Evolutionary conservation across 2,797 vertebrate genomes (phyloP).

Genomic region (Mareca penelope): DNA sequence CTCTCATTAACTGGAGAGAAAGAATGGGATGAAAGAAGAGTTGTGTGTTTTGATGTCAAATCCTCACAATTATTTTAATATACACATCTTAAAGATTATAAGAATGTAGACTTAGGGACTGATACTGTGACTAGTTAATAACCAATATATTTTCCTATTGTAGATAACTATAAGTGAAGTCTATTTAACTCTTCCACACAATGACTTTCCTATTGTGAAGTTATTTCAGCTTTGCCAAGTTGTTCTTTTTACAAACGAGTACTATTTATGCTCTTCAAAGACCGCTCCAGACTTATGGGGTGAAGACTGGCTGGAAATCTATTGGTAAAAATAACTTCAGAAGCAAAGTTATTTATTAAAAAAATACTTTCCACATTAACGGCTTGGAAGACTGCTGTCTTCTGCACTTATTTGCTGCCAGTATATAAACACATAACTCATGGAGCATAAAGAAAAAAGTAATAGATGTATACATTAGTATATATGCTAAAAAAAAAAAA

Average conservation of each 20-base stretch:
- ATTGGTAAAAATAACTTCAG: constrained; percentile 24
- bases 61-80: background rate
- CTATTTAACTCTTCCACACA: background rate
- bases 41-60: background rate
- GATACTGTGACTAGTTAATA: background rate
- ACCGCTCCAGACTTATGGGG: background rate
- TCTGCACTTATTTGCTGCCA: background rate
- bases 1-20: constrained; percentile 18
- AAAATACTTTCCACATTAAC: background rate
- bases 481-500: background rate
- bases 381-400: background rate
- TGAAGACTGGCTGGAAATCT: constrained; percentile 3
- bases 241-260: background rate
- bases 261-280: background rate
- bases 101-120: background rate
- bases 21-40: constrained; percentile 3
- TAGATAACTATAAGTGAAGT: background rate
- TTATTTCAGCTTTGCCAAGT: constrained; percentile 6
- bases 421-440: background rate
- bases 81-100: background rate
- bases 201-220: background rate
- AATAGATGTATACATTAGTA: background rate
- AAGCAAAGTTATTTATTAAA: constrained; percentile 4
- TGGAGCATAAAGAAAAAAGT: background rate
- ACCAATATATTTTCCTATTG: background rate